These are phyloP conservation scores for Rhabdomys pumilio DNA, from an alignment of 2,797 vertebrate genomes.

Conservation along the genomic window DNA sequence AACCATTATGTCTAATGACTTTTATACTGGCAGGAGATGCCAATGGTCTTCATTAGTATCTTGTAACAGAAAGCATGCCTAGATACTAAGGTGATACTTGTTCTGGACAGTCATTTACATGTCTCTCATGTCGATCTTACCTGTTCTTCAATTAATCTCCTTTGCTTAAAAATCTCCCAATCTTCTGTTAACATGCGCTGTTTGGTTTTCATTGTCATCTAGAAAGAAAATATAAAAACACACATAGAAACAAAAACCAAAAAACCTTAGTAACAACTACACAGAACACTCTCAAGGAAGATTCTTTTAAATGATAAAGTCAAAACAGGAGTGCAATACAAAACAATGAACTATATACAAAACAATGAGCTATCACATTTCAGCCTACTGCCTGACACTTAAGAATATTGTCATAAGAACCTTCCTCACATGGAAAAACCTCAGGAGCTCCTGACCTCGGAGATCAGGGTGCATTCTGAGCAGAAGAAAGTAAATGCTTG, in stretches of 20 bases:
- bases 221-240: conserved; percentile 76
- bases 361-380: background rate
- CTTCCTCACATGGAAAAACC: background rate
- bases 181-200: conserved; percentile 97
- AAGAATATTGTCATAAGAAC: background rate
- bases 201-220: conserved; percentile 96
- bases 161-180: conserved; percentile 98
- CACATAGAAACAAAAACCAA: background rate
- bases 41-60: no score
- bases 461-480: background rate
- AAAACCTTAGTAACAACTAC: background rate
- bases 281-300: background rate
- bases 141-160: conserved; percentile 97
- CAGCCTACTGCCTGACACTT: background rate
- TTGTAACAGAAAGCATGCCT: background rate
- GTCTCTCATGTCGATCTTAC: conserved; percentile 86
- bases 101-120: background rate
- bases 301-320: background rate
- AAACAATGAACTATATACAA: background rate
- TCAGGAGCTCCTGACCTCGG: no score
- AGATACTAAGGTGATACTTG: fast-evolving
- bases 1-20: background rate
- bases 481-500: background rate
- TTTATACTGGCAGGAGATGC: background rate
- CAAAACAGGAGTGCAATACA: background rate